phyloP scores from a whole-genome alignment of 2,888 invertebrate genomes.

The Steromphala cineraria region DNA sequence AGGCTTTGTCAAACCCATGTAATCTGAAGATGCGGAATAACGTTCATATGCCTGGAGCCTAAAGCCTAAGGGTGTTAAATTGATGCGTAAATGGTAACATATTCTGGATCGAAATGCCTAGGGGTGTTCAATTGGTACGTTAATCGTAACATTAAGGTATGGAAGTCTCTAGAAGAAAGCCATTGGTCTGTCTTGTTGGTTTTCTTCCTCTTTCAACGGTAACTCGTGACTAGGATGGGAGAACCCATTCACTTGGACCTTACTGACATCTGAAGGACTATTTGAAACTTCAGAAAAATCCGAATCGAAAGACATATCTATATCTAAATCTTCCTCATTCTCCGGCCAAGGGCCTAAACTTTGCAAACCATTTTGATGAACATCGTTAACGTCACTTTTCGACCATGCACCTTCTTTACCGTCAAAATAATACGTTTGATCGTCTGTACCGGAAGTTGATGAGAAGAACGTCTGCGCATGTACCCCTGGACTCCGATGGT shows the following conservation, averaged over 20 bases:
- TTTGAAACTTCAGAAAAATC: constrained; percentile 34
- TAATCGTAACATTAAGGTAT: no score
- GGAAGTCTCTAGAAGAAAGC: not conserved
- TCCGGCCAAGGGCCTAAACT: constrained; percentile 44
- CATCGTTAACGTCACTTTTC: not conserved
- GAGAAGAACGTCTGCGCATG: not conserved
- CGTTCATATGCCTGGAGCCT: no score
- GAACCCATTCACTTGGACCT: not conserved
- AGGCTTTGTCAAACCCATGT: no score
- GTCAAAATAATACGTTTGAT: constrained; percentile 7
- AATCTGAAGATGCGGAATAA: no score
- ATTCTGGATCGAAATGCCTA: no score
- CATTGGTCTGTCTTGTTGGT: not conserved
- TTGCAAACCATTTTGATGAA: not conserved
- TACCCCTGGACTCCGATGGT: not conserved
- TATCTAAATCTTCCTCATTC: constrained; percentile 30
- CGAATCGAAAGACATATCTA: constrained; percentile 48
- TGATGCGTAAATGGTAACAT: no score
- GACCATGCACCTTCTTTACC: constrained; percentile 8
- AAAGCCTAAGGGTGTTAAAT: no score
- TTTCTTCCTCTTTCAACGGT: not conserved
- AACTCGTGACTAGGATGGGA: not conserved
- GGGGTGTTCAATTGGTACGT: no score
- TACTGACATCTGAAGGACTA: not conserved
- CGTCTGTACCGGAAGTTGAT: not conserved